These are phyloP conservation scores for Microcaecilia unicolor DNA, from an alignment of 2,797 vertebrate genomes.

Conservation along the genomic window DNA sequence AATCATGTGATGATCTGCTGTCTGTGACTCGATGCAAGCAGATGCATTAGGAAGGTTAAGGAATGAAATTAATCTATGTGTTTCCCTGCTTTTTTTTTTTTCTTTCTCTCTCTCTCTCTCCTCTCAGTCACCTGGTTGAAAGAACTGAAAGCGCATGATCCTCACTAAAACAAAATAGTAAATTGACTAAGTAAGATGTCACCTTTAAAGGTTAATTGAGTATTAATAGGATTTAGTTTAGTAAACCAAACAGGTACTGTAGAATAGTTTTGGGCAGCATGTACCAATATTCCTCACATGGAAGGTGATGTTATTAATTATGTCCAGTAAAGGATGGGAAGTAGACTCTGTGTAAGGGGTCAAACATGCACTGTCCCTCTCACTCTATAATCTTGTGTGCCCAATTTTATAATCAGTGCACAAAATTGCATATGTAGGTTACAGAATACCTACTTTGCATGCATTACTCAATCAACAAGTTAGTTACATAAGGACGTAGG, in stretches of 20 bases:
- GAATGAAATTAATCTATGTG: constrained; percentile 74
- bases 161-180: constrained; percentile 43
- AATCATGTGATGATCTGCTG: constrained; percentile 98
- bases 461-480: no score
- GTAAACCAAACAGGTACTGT: constrained; percentile 44
- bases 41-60: constrained; percentile 78
- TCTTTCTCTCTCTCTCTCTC: background rate
- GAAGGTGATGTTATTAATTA: constrained; percentile 47
- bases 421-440: no score
- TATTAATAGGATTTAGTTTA: constrained; percentile 62
- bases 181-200: constrained; percentile 57
- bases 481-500: no score
- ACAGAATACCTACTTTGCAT: no score
- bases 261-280: constrained; percentile 30
- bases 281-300: constrained; percentile 27
- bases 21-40: constrained; percentile 77
- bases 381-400: no score
- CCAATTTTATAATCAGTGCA: no score
- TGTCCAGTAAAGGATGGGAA: constrained; percentile 35
- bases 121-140: constrained; percentile 58
- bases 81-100: constrained; percentile 41
- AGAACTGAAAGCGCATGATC: constrained; percentile 62
- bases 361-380: no score
- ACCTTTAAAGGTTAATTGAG: constrained; percentile 60
- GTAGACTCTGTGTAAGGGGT: constrained; percentile 16